These are phyloP conservation scores for Sarcoramphus papa DNA, from an alignment of 2,797 vertebrate species.

Conservation along the genomic window DNA sequence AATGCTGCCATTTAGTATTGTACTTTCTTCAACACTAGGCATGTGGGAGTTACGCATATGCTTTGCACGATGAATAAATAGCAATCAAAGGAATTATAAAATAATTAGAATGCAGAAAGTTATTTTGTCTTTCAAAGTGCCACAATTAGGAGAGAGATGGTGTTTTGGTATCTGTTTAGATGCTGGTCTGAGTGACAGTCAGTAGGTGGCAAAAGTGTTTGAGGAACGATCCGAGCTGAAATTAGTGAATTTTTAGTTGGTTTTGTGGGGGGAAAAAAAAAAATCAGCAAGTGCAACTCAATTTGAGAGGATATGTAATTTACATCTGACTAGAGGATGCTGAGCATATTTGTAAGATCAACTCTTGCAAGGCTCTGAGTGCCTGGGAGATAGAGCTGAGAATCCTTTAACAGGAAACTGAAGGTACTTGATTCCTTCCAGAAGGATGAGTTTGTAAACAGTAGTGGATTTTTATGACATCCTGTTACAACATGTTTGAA, in stretches of 20 bases:
- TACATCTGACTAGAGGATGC: neutral
- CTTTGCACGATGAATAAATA: neutral
- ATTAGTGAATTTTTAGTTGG: neutral
- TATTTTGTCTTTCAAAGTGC: constrained; percentile 21
- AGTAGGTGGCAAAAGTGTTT: neutral
- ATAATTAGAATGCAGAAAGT: neutral
- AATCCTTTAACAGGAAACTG: neutral
- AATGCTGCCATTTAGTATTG: neutral
- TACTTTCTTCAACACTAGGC: neutral
- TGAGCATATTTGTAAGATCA: neutral
- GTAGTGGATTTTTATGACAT: neutral
- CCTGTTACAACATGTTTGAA: neutral
- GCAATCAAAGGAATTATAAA: constrained; percentile 8
- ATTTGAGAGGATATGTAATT: neutral
- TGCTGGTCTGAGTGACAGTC: constrained; percentile 13
- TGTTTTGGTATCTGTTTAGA: constrained; percentile 7
- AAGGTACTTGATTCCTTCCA: neutral
- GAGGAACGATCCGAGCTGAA: neutral
- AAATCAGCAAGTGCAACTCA: neutral
- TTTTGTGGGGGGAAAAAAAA: neutral
- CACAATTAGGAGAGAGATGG: neutral
- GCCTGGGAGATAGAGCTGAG: neutral
- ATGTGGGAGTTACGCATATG: neutral
- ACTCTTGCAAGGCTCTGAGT: neutral
- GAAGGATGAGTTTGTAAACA: neutral